Base-by-base conservation (phyloP, 1,140 invertebrate genomes). In the Asobara japonica region DNA sequence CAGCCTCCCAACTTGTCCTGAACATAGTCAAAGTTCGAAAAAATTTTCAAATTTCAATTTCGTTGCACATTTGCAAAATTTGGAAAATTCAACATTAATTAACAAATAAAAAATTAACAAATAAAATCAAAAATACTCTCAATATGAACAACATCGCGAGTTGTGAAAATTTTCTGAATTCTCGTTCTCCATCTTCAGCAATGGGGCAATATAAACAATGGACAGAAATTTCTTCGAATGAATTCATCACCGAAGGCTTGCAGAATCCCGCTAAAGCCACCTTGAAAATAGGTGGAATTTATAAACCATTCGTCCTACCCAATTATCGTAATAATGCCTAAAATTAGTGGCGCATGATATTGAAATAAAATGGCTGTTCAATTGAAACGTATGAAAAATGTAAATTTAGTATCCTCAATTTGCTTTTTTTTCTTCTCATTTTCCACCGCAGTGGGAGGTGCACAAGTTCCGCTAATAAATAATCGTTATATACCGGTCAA, bases 391-490 rank as follows among this genome's bases (percentile, higher is more conserved):
- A 25, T 56, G 8, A 56, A 56, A 56, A 56, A 56, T 56, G 51
- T 25, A 56, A 56, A 56, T 56, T 56, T 56, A 56, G 18, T 20
- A 56, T 25, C 51, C 10, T 22, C 18, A 56, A 13, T 10, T 22
- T 6, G 18, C 13, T 10, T 8, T 56, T 56, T 22, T 51, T 3
- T 51, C 22, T 20, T 51, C 22, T 27, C 3, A 18, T 56, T 51
- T n/a, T 22, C 22, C 25, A 18, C 3, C 18, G 6, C 51, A 56
- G 51, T 56, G 51, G 51, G 51, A 56, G 51, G 51, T 56, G 25
- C 51, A 56, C 18, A 56, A 56, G 51, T 56, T 56, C 20, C 51
- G 51, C 51, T 56, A 56, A 56, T 56, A 56, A 56, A 56, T 56
- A 56, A 56, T 22, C 51, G 51, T 56, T 56, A 56, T 56, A 56